These are phyloP conservation scores for Galagoides demidoff DNA, from an alignment of 2,797 vertebrate genomes.

Conservation along the genomic window DNA sequence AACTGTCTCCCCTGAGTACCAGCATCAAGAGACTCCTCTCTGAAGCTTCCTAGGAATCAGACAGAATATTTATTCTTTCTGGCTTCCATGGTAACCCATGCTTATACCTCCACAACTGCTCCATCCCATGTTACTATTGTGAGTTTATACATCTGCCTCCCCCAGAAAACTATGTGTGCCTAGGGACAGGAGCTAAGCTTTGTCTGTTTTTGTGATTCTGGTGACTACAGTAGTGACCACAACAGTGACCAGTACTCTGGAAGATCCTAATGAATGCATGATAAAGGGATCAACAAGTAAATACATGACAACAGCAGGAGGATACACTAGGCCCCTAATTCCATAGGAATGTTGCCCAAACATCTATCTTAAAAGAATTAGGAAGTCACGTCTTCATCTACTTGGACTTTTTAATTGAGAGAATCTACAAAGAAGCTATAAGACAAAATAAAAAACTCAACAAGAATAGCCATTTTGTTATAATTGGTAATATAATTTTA, in stretches of 20 bases:
- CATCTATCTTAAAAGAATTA: background rate
- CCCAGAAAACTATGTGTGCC: background rate
- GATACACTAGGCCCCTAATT: background rate
- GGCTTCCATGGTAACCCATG: background rate
- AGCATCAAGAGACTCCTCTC: background rate
- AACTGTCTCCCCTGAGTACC: background rate
- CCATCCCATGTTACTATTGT: background rate
- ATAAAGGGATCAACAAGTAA: background rate
- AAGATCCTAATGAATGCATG: background rate
- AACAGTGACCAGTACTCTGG: background rate
- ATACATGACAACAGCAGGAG: background rate
- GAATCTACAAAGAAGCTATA: constrained; percentile 49
- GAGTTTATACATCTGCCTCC: background rate
- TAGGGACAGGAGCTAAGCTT: background rate
- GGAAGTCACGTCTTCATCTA: background rate
- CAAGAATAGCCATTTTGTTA: constrained; percentile 76
- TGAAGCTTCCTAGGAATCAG: background rate
- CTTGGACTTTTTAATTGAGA: background rate
- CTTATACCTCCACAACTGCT: background rate
- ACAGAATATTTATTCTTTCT: background rate
- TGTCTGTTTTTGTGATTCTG: background rate
- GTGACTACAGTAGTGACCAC: background rate
- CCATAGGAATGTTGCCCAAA: background rate
- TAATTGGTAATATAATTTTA: constrained; percentile 71
- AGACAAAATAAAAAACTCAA: constrained; percentile 74